These are phyloP conservation scores for Whitmania pigra DNA, from an alignment of 1,140 invertebrate genomes.

Conservation along the genomic window DNA sequence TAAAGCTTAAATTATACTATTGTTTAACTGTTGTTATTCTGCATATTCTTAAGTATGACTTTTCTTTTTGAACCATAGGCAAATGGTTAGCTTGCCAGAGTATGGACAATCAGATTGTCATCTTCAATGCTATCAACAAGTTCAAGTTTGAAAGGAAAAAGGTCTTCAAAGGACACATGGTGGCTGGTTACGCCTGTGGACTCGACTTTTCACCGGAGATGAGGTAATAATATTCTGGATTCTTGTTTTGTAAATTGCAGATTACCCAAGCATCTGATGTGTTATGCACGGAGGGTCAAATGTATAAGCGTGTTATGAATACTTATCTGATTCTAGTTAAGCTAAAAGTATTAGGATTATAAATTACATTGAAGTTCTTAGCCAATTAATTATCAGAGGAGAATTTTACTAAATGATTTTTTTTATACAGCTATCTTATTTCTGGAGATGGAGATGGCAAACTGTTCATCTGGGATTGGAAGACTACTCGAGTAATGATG, in stretches of 20 bases:
- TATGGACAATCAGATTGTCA: conserved; percentile 97
- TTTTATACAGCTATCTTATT: conserved; percentile 69
- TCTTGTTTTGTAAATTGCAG: too few relatives aligned
- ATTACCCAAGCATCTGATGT: too few relatives aligned
- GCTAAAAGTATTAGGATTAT: too few relatives aligned
- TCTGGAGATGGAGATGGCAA: conserved; percentile 99
- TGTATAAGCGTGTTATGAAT: too few relatives aligned
- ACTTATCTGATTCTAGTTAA: too few relatives aligned
- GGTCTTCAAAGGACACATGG: conserved; percentile 95
- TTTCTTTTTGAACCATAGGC: conserved; percentile 33
- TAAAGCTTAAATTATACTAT: neutral
- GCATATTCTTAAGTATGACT: neutral
- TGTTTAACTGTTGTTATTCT: neutral
- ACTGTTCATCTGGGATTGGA: conserved; percentile 98
- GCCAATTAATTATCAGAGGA: too few relatives aligned
- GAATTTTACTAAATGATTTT: neutral
- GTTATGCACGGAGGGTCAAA: too few relatives aligned
- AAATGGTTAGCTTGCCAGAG: conserved; percentile 98
- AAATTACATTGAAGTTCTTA: too few relatives aligned
- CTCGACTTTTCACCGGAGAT: conserved; percentile 97
- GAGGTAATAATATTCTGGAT: conserved; percentile 51
- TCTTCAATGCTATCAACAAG: conserved; percentile 89
- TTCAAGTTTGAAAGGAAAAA: conserved; percentile 97
- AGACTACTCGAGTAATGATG: conserved; percentile 89
- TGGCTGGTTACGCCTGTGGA: conserved; percentile 89